A percentile compares a stretch with the other conserved stretches of the same genome.
phyloP scores from a whole-genome alignment of 2,888 invertebrate genomes.

The Spilosoma lubricipeda region DNA sequence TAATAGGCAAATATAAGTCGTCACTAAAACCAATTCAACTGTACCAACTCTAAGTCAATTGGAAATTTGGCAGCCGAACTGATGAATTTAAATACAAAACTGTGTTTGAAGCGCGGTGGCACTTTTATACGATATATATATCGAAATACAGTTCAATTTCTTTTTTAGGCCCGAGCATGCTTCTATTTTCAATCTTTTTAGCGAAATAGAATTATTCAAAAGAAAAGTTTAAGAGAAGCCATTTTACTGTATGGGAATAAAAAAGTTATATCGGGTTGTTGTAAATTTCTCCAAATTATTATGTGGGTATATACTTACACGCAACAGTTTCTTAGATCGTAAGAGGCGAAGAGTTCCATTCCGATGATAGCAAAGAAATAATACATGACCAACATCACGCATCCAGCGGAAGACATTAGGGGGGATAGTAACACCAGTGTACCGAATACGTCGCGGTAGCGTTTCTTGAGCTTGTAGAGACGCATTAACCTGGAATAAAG shows the following conservation, averaged over 20 bases:
- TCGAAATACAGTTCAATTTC: no score
- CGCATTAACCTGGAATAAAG: slow-evolving; percentile 84
- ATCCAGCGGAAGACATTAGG: slow-evolving; percentile 93
- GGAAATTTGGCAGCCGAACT: no score
- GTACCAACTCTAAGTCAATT: not conserved
- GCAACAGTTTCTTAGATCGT: slow-evolving; percentile 93
- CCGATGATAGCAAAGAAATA: slow-evolving; percentile 96
- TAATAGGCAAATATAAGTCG: no score
- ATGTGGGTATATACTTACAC: slow-evolving; percentile 85
- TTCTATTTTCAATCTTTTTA: no score
- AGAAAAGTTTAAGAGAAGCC: no score
- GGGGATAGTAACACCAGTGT: slow-evolving; percentile 93
- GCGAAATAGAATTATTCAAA: no score
- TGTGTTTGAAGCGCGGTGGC: no score
- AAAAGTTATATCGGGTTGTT: not conserved
- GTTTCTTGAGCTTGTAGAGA: slow-evolving; percentile 92
- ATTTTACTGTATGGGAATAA: no score
- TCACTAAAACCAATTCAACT: no score
- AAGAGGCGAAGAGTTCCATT: slow-evolving; percentile 93
- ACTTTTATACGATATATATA: no score
- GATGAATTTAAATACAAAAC: no score
- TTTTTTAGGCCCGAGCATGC: no score
- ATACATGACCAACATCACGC: slow-evolving; percentile 94
- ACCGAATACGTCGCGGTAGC: slow-evolving; percentile 94
- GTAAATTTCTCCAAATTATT: not conserved